phyloP scores from a whole-genome alignment of 2,888 invertebrate species.

The Cephus spinipes region DNA sequence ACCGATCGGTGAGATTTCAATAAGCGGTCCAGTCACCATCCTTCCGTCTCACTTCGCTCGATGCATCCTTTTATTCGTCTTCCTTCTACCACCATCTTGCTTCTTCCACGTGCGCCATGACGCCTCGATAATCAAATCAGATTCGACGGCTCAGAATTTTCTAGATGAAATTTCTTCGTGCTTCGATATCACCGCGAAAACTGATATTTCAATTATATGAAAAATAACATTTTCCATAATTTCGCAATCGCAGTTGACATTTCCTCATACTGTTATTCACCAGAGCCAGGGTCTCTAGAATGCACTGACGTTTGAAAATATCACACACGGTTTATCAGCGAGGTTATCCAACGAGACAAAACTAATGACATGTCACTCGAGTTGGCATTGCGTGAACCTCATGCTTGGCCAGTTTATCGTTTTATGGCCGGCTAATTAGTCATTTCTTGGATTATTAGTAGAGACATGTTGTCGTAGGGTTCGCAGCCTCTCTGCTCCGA shows the following conservation, averaged over 20 bases:
- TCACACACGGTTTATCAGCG: constrained; percentile 53
- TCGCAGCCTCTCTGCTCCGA: background rate
- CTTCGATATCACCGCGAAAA: background rate
- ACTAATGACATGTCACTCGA: constrained; percentile 60
- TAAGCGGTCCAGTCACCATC: constrained; percentile 29
- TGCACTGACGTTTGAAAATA: background rate
- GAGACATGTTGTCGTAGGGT: background rate
- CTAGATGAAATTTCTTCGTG: background rate
- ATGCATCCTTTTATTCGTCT: background rate
- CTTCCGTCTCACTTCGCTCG: background rate
- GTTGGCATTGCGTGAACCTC: constrained; percentile 52
- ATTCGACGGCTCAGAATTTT: background rate
- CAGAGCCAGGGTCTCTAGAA: background rate
- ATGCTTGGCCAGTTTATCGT: constrained; percentile 61
- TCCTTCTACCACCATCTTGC: background rate
- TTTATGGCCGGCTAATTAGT: constrained; percentile 64
- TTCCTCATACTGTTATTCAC: background rate
- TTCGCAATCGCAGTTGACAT: background rate
- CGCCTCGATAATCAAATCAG: background rate
- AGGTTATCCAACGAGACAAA: constrained; percentile 65
- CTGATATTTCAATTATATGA: background rate
- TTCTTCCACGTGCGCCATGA: background rate
- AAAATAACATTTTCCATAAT: background rate
- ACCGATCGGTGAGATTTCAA: constrained; percentile 37
- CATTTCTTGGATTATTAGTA: constrained; percentile 49